Evolutionary conservation across 2,113 vertebrate species (phyloP).

Genomic region (Leucosticte australis): DNA sequence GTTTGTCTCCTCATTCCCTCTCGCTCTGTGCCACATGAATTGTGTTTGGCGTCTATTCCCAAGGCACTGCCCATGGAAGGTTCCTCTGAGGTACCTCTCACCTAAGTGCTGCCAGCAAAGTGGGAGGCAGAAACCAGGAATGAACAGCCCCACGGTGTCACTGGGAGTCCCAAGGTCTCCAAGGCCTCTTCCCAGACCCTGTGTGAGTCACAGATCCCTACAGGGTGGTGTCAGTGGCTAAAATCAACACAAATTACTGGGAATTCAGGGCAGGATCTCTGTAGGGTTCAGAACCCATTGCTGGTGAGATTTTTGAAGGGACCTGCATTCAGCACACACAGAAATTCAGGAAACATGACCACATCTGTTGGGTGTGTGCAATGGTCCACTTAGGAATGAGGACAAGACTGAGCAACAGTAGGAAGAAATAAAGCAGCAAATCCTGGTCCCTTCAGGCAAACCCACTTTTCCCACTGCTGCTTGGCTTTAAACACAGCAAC

Average conservation of each 20-base stretch:
- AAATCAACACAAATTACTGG: neutral
- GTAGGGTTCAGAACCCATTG: neutral
- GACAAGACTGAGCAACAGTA: neutral
- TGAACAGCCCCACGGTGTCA: neutral
- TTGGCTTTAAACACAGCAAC: neutral
- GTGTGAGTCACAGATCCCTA: neutral
- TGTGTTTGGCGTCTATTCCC: neutral
- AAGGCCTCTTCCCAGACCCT: neutral
- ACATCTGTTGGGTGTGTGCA: neutral
- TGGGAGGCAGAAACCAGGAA: neutral
- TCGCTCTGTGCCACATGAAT: accelerated
- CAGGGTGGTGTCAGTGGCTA: neutral
- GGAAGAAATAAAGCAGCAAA: neutral
- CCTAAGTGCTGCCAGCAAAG: neutral
- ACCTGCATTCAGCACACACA: neutral
- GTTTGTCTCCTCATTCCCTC: neutral
- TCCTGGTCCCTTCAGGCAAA: neutral
- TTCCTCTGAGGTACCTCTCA: neutral
- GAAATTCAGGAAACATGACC: neutral
- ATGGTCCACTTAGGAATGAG: neutral
- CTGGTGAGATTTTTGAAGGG: neutral
- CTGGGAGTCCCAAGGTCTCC: neutral
- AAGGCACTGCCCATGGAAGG: neutral
- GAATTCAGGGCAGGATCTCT: neutral
- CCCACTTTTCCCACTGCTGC: neutral